phyloP scores from a whole-genome alignment of 2,113 vertebrate species.

The Hippocampus barbouri region DNA sequence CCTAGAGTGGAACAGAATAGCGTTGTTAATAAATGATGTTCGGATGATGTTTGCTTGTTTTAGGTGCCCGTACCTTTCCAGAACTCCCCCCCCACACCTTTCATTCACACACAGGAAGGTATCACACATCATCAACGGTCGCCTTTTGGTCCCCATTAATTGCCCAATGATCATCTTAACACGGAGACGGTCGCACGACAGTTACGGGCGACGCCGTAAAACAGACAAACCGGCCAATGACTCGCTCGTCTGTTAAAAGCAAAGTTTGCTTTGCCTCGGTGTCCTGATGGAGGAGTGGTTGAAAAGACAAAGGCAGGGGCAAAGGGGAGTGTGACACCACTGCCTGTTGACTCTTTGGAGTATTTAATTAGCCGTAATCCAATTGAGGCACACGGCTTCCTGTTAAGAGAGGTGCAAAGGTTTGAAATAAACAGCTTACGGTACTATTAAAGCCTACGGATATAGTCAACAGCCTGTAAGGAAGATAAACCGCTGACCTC shows the following conservation, averaged over 20 bases:
- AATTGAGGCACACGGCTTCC: slow-evolving; percentile 64
- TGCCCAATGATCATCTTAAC: slow-evolving; percentile 64
- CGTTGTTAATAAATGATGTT: background rate
- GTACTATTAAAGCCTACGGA: slow-evolving; percentile 50
- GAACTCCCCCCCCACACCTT: slow-evolving; percentile 28
- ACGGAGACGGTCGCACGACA: slow-evolving; percentile 68
- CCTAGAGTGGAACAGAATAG: background rate
- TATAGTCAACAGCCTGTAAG: slow-evolving; percentile 20
- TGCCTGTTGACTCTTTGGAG: slow-evolving; percentile 52
- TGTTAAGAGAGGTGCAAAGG: slow-evolving; percentile 61
- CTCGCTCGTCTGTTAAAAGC: background rate
- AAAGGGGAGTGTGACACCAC: slow-evolving; percentile 32
- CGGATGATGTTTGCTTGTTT: background rate
- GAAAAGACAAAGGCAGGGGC: slow-evolving; percentile 7
- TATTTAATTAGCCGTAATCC: slow-evolving; percentile 71
- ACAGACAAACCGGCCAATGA: slow-evolving; percentile 23
- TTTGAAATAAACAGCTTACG: slow-evolving; percentile 67
- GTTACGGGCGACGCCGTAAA: slow-evolving; percentile 53
- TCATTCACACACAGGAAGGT: slow-evolving; percentile 19
- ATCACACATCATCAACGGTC: slow-evolving; percentile 56
- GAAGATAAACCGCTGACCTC: slow-evolving; percentile 25
- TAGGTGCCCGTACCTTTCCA: background rate
- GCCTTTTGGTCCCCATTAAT: slow-evolving; percentile 72
- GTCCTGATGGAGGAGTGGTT: slow-evolving; percentile 4
- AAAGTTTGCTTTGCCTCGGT: slow-evolving; percentile 1